Base-by-base conservation (phyloP, 2,113 vertebrate species). In the Vulpes vulpes region DNA sequence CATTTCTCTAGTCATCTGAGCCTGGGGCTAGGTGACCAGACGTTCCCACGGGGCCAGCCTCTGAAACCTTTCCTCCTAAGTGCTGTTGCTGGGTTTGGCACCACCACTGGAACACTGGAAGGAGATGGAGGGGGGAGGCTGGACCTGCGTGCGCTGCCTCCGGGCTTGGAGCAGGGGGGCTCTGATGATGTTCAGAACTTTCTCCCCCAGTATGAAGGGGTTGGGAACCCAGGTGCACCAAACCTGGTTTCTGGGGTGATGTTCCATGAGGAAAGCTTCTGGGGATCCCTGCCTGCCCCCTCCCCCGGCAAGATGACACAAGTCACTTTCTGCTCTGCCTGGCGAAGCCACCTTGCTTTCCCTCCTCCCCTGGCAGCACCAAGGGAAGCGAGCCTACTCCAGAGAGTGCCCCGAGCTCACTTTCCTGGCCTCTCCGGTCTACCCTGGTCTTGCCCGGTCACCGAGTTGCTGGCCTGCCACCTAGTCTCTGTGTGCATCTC, bases 1-100 rank as follows among this genome's bases (percentile, higher is more conserved):
- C 69, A 83, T 57, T 87, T 96, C 94, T 94, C 38, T 89, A 85
- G 64, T n/a, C 17, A 85, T 55, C 1, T 0, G 71, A 91, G 95
- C 91, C 83, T 93, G 91, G 86, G 94, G 76, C 78, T 51, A 49
- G 64, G n/a, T 83, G 11, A 71, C 6, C 64, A 93, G 90, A 95
- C 89, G 85, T 5, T 35, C 59, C 62, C 17, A 86, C 55, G 84
- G 89, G 38, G 69, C n/a, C 85, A 96, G 90, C 62, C 59, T 91
- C 85, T 32, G 9, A 79, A 90, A 62, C 35, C 93, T 96, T 79
- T 60, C 88, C 59, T 86, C 80, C 92, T 86, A 53, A 93, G 73
- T 0, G 0, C 69, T 35, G 7, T n/a, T 27, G 93, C 96, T 96
- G n/a, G 43, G 43, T 55, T 57, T 91, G 51, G 27, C 73, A 67